Evolutionary conservation across 1,140 invertebrate genomes (phyloP).

Genomic region (Solenopsis invicta): DNA sequence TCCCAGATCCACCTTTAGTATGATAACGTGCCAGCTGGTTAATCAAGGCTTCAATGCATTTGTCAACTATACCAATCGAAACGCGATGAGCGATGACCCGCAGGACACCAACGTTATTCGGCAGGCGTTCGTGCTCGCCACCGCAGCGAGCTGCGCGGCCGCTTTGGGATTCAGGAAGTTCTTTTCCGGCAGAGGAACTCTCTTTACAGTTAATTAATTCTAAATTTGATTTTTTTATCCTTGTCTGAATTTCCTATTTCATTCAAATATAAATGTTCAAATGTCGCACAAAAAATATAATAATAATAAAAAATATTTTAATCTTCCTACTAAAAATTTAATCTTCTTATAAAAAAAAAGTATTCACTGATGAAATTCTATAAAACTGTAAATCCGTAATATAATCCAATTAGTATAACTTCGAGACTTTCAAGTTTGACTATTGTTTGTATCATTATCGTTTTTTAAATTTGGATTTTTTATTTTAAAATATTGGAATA

Average conservation of each 20-base stretch:
- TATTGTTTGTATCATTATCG: not conserved
- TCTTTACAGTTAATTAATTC: slow-evolving; percentile 62
- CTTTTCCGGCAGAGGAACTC: slow-evolving; percentile 72
- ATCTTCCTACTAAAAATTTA: not conserved
- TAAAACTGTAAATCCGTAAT: not conserved
- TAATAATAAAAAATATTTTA: no score
- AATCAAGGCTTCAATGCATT: slow-evolving; percentile 53
- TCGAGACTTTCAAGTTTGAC: not conserved
- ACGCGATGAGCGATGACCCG: slow-evolving; percentile 85
- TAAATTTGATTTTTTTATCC: not conserved
- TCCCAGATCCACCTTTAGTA: slow-evolving; percentile 23
- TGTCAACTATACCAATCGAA: slow-evolving; percentile 84
- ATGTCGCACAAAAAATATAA: not conserved
- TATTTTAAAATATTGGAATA: not conserved
- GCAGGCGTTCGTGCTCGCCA: slow-evolving; percentile 67
- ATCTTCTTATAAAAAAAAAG: not conserved
- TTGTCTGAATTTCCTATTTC: not conserved
- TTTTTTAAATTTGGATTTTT: not conserved
- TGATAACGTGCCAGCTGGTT: slow-evolving; percentile 44
- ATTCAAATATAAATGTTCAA: not conserved
- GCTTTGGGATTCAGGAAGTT: slow-evolving; percentile 76
- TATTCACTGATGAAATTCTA: not conserved
- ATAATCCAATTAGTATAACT: not conserved
- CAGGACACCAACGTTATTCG: slow-evolving; percentile 26
- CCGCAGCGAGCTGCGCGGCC: slow-evolving; percentile 63